Evolutionary conservation across 2,888 invertebrate genomes (phyloP).

Genomic region (Patella pellucida): DNA sequence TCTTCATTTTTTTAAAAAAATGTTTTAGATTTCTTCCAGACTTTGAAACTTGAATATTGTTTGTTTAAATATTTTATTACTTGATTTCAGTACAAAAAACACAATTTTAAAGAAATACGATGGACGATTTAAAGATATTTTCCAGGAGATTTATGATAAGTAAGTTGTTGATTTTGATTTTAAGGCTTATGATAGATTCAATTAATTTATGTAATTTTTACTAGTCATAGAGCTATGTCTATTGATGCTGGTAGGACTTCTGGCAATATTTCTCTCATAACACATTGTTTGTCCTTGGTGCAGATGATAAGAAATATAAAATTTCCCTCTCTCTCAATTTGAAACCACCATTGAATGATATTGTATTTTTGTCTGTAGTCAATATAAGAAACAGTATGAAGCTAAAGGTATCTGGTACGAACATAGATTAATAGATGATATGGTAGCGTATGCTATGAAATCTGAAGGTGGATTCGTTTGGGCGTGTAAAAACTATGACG

Average conservation of each 20-base stretch:
- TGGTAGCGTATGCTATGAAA: conserved; percentile 99
- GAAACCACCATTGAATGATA: no score
- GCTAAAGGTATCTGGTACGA: conserved; percentile 95
- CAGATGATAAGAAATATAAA: no score
- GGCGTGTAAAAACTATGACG: conserved; percentile 99
- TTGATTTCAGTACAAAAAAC: conserved; percentile 84
- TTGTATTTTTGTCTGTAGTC: conserved; percentile 68
- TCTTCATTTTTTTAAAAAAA: no score
- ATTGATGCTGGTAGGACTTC: no score
- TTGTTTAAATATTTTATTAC: conserved; percentile 1
- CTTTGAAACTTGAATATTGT: not conserved
- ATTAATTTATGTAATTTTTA: no score
- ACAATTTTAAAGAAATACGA: conserved; percentile 97
- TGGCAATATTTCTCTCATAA: no score
- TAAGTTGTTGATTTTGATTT: conserved; percentile 35
- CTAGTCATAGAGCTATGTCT: no score
- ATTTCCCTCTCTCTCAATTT: no score
- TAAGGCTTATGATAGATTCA: no score
- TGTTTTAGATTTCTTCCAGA: no score
- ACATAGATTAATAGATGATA: conserved; percentile 97
- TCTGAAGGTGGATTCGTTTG: conserved; percentile 99
- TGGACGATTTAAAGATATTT: conserved; percentile 96
- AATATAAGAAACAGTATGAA: conserved; percentile 89
- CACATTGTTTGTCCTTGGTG: no score
- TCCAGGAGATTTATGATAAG: conserved; percentile 91